Percentiles rank a stretch among this genome's conserved stretches.
phyloP scores from a whole-genome alignment of 1,140 invertebrate genomes.

The Drosophila pruinosa region DNA sequence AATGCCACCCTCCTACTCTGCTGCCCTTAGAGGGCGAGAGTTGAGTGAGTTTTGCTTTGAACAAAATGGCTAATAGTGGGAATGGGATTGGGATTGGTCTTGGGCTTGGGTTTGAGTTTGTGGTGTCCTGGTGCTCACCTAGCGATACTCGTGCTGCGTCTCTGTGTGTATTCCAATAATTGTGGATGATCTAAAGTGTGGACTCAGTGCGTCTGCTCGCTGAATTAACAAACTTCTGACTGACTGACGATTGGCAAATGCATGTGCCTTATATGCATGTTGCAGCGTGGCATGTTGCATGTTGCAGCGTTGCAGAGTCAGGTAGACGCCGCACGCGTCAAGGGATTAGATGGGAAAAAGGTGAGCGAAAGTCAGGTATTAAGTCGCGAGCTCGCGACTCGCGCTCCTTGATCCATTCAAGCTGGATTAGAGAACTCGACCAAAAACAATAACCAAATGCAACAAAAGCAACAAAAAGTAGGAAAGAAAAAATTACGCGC shows the following conservation, averaged over 20 bases:
- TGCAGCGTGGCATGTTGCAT: background rate
- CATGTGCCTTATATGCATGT: conserved; percentile 51
- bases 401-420: conserved; percentile 69
- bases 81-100: too few relatives aligned
- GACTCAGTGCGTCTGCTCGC: conserved; percentile 40
- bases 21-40: conserved; percentile 23
- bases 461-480: conserved; percentile 5
- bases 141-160: conserved; percentile 4
- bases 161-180: conserved; percentile 27
- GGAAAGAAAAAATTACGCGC: conserved; percentile 45
- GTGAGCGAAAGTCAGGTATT: conserved; percentile 61
- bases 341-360: conserved; percentile 61
- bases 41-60: conserved; percentile 57
- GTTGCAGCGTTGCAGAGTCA: conserved; percentile 14
- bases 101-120: too few relatives aligned
- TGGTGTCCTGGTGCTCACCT: conserved; percentile 34
- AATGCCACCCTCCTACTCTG: background rate
- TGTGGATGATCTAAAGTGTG: background rate
- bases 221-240: conserved; percentile 48
- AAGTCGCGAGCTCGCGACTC: conserved; percentile 31
- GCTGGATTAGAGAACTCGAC: conserved; percentile 58
- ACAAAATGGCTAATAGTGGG: conserved; percentile 46
- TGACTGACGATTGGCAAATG: conserved; percentile 49
- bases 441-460: conserved; percentile 2
- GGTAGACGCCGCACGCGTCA: conserved; percentile 68